Base-by-base conservation (phyloP, 23 tunicate genomes). In the Ciona savignyi region DNA sequence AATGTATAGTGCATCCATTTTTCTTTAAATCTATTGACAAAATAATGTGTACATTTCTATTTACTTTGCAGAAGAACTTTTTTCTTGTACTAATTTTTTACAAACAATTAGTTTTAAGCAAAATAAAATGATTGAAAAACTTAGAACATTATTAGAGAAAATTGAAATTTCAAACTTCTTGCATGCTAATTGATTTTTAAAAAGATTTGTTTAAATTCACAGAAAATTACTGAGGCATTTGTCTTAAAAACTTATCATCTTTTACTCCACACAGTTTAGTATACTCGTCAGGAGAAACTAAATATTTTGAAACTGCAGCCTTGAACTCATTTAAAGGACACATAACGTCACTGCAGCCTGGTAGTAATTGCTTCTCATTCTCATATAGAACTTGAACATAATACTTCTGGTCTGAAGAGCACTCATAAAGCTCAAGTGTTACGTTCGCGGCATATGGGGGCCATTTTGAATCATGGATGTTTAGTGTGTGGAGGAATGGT, bases 361-460 rank as follows among this genome's bases (percentile, higher is more conserved):
- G 51, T 11, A 86, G 25, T 25, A 32, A 20, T 29, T 32, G 33
- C 29, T 68, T 85, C 29, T 86, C 70, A 28, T 67, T 67, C 23
- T 79, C 63, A 60, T 86, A 86, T 19, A 86, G 65, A 51, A 86
- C 70, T 60, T 76, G 30, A 1, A 86, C 85, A 80, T 68, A 86
- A 27, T 80, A 77, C 27, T 80, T 27, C 25, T 25, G 6, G 35
- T 65, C 32, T 34, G 48, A 51, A 2, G 67, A 48, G 29, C 75
- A 35, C 64, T 76, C 80, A 33, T 80, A 74, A 20, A 87, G 29
- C 48, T 87, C 95, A 0, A 87, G 29, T n/a, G 67, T 87, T 26
- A 87, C 66, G 60, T 75, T 72, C 24, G 82, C 81, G 28, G 71
- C 95, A 73, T 63, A 87, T 1, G 86, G 86, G 27, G 86, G 75